A percentile compares a stretch with the other conserved stretches of the same genome.
These are phyloP conservation scores for Aplidium turbinatum DNA, from an alignment of 23 tunicate species.

Conservation along the genomic window DNA sequence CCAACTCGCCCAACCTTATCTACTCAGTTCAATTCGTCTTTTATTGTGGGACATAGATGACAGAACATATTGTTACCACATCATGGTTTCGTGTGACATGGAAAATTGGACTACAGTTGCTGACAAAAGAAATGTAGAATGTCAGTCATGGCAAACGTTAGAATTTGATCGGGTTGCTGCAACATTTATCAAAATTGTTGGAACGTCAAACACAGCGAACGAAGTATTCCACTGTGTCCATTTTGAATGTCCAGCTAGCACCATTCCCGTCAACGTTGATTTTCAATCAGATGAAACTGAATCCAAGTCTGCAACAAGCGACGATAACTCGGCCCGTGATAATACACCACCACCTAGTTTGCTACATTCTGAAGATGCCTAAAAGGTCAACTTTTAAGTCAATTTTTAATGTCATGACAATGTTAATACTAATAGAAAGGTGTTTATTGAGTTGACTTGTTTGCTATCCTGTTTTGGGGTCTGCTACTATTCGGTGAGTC, in stretches of 20 bases:
- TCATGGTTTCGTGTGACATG: constrained; percentile 64
- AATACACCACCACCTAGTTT: too few relatives aligned
- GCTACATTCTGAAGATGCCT: too few relatives aligned
- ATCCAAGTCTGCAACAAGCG: too few relatives aligned
- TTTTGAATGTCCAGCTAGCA: constrained; percentile 85
- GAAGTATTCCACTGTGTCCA: constrained; percentile 98
- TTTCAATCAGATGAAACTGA: too few relatives aligned
- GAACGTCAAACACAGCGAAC: constrained; percentile 94
- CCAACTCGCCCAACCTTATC: constrained; percentile 88
- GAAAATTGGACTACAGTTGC: constrained; percentile 69
- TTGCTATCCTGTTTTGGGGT: too few relatives aligned
- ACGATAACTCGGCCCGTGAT: too few relatives aligned
- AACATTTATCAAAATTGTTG: constrained; percentile 73
- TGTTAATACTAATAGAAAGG: too few relatives aligned
- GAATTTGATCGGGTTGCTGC: constrained; percentile 61
- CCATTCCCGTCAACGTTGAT: too few relatives aligned
- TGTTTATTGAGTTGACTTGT: too few relatives aligned
- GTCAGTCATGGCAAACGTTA: constrained; percentile 80
- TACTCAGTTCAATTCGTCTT: constrained; percentile 65
- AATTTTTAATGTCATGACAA: too few relatives aligned
- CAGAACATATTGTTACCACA: constrained; percentile 73
- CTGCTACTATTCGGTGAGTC: too few relatives aligned
- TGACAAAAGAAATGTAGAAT: constrained; percentile 82
- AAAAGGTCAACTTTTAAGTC: too few relatives aligned
- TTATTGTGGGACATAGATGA: constrained; percentile 95